A percentile compares a stretch with the other conserved stretches of the same genome.
These are phyloP conservation scores for Apostichopus californicus DNA, from an alignment of 35 echinoderm and acorn worm species.

Conservation along the genomic window DNA sequence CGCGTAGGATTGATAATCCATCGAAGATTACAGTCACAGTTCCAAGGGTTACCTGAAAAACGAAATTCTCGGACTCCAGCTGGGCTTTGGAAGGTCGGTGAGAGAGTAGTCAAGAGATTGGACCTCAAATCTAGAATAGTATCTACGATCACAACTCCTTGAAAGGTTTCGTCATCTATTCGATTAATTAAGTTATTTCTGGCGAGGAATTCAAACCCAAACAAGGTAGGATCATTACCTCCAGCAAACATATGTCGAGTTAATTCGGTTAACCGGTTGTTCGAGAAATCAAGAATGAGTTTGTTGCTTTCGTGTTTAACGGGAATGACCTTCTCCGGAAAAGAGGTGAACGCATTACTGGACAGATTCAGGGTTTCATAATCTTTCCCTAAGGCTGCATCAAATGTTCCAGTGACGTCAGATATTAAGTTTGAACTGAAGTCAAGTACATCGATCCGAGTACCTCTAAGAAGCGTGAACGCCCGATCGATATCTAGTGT, in stretches of 20 bases:
- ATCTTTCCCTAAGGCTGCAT: not conserved
- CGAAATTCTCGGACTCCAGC: not conserved
- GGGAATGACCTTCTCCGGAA: conserved; percentile 18
- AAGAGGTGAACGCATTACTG: conserved; percentile 3
- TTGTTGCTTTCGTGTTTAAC: not conserved
- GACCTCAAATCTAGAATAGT: conserved; percentile 30
- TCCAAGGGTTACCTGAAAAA: conserved; percentile 3
- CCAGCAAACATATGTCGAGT: conserved; percentile 37
- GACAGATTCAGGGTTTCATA: conserved; percentile 27
- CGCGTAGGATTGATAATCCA: too few species aligned
- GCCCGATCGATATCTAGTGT: not conserved
- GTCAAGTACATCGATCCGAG: not conserved
- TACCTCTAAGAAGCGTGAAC: not conserved
- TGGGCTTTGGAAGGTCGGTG: not conserved
- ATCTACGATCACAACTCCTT: not conserved
- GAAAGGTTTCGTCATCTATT: conserved; percentile 39
- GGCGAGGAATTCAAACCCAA: conserved; percentile 27
- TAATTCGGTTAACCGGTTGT: conserved; percentile 21
- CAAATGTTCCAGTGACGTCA: not conserved
- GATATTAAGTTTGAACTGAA: conserved; percentile 21
- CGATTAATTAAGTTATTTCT: conserved; percentile 34
- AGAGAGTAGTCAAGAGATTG: conserved; percentile 25
- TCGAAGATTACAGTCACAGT: not conserved
- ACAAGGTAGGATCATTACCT: not conserved
- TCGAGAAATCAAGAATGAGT: conserved; percentile 10